Evolutionary conservation across 2,797 vertebrate genomes (phyloP).

Genomic region (Urophycis tenuis): DNA sequence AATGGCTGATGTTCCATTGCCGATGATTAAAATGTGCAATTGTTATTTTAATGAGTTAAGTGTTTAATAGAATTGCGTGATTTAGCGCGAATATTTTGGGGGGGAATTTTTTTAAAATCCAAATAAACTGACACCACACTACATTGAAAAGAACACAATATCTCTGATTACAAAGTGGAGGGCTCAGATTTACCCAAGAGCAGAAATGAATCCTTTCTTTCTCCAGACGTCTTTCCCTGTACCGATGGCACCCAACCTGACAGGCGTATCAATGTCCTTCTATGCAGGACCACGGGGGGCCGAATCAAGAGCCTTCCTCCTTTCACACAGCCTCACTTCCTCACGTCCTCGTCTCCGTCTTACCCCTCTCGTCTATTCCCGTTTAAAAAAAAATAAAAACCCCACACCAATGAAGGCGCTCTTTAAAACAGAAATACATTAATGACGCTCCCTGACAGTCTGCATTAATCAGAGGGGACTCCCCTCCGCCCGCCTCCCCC

Average conservation of each 20-base stretch:
- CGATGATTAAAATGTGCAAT: not conserved
- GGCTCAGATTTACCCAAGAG: not conserved
- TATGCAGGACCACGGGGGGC: slow-evolving; percentile 20
- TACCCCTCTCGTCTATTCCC: not conserved
- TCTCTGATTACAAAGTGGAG: not conserved
- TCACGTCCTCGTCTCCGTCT: not conserved
- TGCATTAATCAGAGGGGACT: slow-evolving; percentile 72
- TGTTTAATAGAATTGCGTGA: not conserved
- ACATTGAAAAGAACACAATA: not conserved
- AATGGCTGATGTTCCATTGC: not conserved
- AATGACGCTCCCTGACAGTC: slow-evolving; percentile 71
- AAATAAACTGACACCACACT: not conserved
- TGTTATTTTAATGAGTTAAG: not conserved
- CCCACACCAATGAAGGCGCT: slow-evolving; percentile 63
- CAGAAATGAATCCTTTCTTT: not conserved
- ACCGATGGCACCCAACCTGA: slow-evolving; percentile 35
- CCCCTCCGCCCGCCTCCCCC: slow-evolving; percentile 49
- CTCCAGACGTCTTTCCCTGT: not conserved
- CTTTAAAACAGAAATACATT: slow-evolving; percentile 62
- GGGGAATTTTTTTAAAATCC: not conserved
- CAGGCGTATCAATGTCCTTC: slow-evolving; percentile 31
- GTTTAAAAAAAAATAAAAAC: not conserved
- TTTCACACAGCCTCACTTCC: not conserved
- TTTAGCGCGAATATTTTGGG: not conserved
- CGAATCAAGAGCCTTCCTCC: slow-evolving; percentile 1